Percentiles rank a stretch among this genome's conserved stretches.
These are phyloP conservation scores for Sebastes matsubarae DNA, from an alignment of 2,797 vertebrate species.

Conservation along the genomic window DNA sequence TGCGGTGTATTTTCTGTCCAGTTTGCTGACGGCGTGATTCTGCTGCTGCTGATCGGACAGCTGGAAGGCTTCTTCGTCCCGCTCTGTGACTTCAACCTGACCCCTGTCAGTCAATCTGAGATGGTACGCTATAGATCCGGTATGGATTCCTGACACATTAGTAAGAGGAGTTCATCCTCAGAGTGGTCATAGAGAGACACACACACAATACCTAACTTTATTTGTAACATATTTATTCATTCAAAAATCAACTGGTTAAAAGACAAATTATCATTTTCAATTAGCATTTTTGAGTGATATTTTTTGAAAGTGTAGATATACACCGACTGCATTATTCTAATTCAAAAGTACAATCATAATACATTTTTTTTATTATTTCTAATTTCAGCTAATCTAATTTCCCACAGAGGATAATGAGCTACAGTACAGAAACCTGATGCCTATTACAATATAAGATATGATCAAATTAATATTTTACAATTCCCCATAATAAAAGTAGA, in stretches of 20 bases:
- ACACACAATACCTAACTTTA: background rate
- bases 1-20: slow-evolving; percentile 58
- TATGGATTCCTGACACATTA: slow-evolving; percentile 45
- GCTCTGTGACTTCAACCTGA: slow-evolving; percentile 87
- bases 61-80: slow-evolving; percentile 93
- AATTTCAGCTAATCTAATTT: slow-evolving; percentile 26
- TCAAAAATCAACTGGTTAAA: background rate
- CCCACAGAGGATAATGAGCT: slow-evolving; percentile 9
- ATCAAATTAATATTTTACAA: slow-evolving; percentile 47
- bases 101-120: slow-evolving; percentile 82
- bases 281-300: background rate
- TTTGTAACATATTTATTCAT: background rate
- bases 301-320: background rate
- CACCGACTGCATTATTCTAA: background rate
- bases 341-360: background rate
- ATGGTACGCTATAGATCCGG: slow-evolving; percentile 81
- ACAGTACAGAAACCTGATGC: slow-evolving; percentile 2
- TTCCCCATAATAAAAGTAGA: slow-evolving; percentile 31
- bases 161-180: background rate
- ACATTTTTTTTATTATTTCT: background rate
- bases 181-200: background rate
- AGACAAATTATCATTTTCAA: background rate
- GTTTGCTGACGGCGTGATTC: slow-evolving; percentile 95
- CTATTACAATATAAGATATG: slow-evolving; percentile 21
- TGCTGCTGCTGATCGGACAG: slow-evolving; percentile 93